Conservation (phyloP, 2,797 vertebrate species). For the Buceros bicornis region DNA sequence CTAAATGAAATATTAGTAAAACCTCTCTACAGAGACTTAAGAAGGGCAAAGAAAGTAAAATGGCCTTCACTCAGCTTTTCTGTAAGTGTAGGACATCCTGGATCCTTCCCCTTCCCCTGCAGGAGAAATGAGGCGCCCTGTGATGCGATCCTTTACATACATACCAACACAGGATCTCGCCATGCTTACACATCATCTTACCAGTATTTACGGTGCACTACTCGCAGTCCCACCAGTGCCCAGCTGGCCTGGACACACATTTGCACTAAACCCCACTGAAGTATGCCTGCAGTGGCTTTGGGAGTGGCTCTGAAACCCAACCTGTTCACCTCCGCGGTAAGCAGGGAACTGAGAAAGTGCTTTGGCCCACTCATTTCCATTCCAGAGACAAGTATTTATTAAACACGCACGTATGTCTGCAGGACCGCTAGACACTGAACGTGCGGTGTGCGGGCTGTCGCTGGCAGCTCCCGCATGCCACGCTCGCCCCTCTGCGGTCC, state of each 20-base stretch:
- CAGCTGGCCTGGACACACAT: fast-evolving
- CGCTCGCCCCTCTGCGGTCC: fast-evolving
- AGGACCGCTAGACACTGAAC: fast-evolving
- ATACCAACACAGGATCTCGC: not conserved
- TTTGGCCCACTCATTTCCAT: not conserved
- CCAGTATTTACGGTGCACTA: fast-evolving
- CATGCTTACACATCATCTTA: not conserved
- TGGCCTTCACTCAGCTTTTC: not conserved
- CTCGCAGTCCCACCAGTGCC: not conserved
- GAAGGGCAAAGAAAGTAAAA: not conserved
- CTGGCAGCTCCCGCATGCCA: not conserved
- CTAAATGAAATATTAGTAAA: not conserved
- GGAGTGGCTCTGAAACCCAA: not conserved
- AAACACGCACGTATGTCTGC: fast-evolving
- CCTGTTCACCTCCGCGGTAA: not conserved
- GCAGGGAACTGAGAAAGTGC: fast-evolving
- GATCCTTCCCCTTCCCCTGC: not conserved
- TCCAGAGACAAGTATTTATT: not conserved
- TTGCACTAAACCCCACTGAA: fast-evolving
- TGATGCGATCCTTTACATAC: no score
- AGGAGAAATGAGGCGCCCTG: not conserved
- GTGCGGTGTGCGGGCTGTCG: fast-evolving
- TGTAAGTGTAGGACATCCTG: fast-evolving
- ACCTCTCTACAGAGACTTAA: not conserved
- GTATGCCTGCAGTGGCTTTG: fast-evolving